These are phyloP conservation scores for Chloroceryle inda DNA, from an alignment of 2,797 vertebrate species.

Conservation along the genomic window DNA sequence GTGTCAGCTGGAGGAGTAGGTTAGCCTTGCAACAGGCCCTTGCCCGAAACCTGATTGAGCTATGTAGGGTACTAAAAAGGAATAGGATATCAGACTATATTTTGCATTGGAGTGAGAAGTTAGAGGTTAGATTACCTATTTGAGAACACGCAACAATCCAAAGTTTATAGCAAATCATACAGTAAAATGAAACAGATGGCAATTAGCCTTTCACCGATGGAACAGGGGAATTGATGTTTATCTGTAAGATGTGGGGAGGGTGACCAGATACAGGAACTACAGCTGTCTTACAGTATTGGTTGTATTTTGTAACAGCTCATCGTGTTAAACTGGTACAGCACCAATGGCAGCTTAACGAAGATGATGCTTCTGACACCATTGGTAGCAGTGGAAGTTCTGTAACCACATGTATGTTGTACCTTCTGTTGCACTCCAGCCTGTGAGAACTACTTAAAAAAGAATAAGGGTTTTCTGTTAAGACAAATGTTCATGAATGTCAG, in stretches of 20 bases:
- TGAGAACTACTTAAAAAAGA: background rate
- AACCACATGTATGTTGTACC: background rate
- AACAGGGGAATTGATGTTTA: background rate
- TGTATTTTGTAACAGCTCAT: slow-evolving; percentile 17
- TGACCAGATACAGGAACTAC: background rate
- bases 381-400: background rate
- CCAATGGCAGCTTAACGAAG: background rate
- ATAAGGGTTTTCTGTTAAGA: background rate
- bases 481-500: background rate
- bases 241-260: background rate
- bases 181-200: background rate
- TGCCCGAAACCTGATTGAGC: background rate
- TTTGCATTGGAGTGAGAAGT: background rate
- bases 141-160: background rate
- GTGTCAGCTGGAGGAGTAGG: background rate
- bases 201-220: background rate
- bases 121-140: background rate
- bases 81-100: background rate
- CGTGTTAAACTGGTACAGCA: background rate
- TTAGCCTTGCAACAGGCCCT: background rate
- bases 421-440: background rate
- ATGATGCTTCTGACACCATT: background rate
- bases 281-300: background rate
- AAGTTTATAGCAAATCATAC: background rate
- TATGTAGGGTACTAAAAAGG: background rate